A percentile compares a stretch with the other conserved stretches of the same genome.
Evolutionary conservation across 2,797 vertebrate species (phyloP).

Genomic region (Manis javanica): DNA sequence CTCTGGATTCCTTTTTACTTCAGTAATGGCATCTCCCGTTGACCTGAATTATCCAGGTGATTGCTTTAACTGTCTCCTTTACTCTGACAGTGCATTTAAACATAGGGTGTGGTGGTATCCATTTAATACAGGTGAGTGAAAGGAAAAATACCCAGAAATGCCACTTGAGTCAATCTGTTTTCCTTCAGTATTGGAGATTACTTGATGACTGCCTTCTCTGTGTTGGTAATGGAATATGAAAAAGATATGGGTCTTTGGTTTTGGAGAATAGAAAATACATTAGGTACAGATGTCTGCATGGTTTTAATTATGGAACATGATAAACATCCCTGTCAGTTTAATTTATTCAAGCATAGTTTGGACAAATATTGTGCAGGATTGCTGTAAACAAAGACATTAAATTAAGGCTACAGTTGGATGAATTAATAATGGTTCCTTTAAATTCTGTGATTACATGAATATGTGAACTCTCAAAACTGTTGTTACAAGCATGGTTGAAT

Average conservation of each 20-base stretch:
- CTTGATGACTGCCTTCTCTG: neutral
- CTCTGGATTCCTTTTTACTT: neutral
- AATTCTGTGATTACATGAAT: neutral
- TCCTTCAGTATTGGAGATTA: neutral
- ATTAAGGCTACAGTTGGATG: neutral
- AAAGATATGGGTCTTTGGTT: neutral
- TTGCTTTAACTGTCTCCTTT: neutral
- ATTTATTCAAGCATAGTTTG: conserved; percentile 6
- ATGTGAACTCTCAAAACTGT: neutral
- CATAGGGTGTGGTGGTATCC: neutral
- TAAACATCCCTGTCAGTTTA: neutral
- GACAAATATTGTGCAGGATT: neutral
- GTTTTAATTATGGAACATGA: neutral
- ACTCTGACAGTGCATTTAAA: neutral
- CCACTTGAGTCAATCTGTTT: neutral
- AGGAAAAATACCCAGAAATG: neutral
- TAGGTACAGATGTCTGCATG: neutral
- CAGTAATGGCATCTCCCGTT: neutral
- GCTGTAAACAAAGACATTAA: neutral
- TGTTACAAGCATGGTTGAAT: neutral
- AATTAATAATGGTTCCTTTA: neutral
- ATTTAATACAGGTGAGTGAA: neutral
- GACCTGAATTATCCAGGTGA: neutral
- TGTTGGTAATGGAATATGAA: neutral
- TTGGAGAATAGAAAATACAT: neutral